Evolutionary conservation across 2,113 vertebrate genomes (phyloP).

Genomic region (Catagonus wagneri): DNA sequence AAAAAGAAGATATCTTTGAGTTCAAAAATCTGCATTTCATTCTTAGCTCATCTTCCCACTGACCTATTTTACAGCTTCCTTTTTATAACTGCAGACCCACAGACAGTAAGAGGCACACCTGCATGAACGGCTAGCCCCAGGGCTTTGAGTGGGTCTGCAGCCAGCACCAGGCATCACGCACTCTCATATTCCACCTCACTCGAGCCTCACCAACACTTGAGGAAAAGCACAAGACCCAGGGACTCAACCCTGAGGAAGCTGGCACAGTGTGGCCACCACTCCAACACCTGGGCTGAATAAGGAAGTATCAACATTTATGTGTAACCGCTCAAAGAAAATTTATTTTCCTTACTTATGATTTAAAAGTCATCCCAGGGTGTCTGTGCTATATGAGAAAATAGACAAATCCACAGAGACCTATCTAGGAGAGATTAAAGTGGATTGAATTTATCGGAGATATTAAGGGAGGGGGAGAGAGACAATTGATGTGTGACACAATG

Average conservation of each 20-base stretch:
- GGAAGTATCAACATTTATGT: not conserved
- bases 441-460: not conserved
- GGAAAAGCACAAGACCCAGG: not conserved
- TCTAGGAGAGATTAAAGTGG: not conserved
- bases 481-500: not conserved
- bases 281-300: not conserved
- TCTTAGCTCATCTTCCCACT: not conserved
- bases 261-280: not conserved
- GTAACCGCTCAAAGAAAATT: not conserved
- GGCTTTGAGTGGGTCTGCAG: not conserved
- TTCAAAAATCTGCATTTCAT: not conserved
- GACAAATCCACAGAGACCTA: conserved; percentile 25
- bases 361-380: not conserved
- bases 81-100: not conserved
- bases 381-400: not conserved
- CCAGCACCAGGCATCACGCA: not conserved
- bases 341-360: not conserved
- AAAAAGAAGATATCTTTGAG: not conserved
- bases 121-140: not conserved
- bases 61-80: not conserved
- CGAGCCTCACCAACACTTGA: not conserved
- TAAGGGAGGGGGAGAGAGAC: not conserved
- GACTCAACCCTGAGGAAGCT: not conserved
- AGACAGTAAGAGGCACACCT: not conserved
- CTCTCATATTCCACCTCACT: not conserved